Percentiles rank a stretch among this genome's conserved stretches.
phyloP scores from a whole-genome alignment of 2,797 vertebrate genomes.

The Chaetodon trifasciatus region DNA sequence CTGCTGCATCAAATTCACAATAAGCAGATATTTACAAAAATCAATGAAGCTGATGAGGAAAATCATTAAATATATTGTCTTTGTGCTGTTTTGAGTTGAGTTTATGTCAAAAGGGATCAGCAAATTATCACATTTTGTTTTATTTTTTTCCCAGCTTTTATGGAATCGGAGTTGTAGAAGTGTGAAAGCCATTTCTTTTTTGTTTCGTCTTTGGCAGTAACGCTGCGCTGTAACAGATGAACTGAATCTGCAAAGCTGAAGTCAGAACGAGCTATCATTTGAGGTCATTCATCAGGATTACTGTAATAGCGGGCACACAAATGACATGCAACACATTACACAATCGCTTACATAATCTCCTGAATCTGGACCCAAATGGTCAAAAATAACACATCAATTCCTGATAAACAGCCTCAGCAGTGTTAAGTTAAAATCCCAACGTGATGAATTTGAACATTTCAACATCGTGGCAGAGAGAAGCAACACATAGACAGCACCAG shows the following conservation, averaged over 20 bases:
- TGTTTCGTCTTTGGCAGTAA: conserved; percentile 18
- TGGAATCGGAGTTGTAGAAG: background rate
- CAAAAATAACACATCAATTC: background rate
- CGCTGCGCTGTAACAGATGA: conserved; percentile 1
- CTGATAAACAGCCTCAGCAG: background rate
- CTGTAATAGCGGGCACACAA: background rate
- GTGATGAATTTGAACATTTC: background rate
- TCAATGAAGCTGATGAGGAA: no score
- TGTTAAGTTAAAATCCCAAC: background rate
- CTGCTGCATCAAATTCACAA: no score
- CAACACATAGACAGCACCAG: background rate
- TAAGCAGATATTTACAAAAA: no score
- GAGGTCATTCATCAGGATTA: conserved; percentile 7
- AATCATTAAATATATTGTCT: no score
- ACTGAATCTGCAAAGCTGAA: background rate
- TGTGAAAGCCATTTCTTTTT: conserved; percentile 10
- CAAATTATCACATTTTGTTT: no score
- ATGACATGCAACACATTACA: conserved; percentile 20
- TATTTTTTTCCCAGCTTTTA: no score
- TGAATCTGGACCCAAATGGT: background rate
- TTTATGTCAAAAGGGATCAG: no score
- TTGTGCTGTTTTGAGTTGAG: no score
- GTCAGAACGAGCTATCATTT: conserved; percentile 3
- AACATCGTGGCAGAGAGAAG: background rate
- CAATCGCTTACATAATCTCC: background rate